Conservation (phyloP, 1,140 invertebrate species). For the Solenopsis fugax region DNA sequence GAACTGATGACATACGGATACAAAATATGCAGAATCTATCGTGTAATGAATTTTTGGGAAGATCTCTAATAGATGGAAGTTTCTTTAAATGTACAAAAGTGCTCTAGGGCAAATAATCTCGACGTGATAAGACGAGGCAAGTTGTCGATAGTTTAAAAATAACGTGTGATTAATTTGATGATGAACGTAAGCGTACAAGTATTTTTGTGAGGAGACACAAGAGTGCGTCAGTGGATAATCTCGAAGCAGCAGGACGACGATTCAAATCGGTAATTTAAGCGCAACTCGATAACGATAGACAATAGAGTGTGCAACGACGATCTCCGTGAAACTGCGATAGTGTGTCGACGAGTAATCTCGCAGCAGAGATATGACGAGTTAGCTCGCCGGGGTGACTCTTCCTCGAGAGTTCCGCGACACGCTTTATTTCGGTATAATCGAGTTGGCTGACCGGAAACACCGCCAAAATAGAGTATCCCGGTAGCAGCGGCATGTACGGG, state of each 20-base stretch:
- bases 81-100: background rate
- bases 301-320: background rate
- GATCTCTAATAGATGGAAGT: background rate
- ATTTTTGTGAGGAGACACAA: slow-evolving; percentile 8
- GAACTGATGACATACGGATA: background rate
- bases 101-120: background rate
- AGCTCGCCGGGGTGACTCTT: background rate
- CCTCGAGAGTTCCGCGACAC: slow-evolving; percentile 6
- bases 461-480: slow-evolving; percentile 85
- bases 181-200: background rate
- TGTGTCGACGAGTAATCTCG: slow-evolving; percentile 19
- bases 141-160: background rate
- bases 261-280: slow-evolving; percentile 15
- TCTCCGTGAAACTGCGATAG: slow-evolving; percentile 1
- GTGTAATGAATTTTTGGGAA: background rate
- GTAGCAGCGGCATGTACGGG: slow-evolving; percentile 85
- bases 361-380: background rate
- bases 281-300: slow-evolving; percentile 5
- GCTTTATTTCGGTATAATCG: background rate
- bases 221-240: background rate
- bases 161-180: background rate
- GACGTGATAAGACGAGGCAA: background rate
- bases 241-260: background rate
- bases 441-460: slow-evolving; percentile 23
- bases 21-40: background rate